Conservation (phyloP, 1,140 invertebrate species). For the Augochlora pura region DNA sequence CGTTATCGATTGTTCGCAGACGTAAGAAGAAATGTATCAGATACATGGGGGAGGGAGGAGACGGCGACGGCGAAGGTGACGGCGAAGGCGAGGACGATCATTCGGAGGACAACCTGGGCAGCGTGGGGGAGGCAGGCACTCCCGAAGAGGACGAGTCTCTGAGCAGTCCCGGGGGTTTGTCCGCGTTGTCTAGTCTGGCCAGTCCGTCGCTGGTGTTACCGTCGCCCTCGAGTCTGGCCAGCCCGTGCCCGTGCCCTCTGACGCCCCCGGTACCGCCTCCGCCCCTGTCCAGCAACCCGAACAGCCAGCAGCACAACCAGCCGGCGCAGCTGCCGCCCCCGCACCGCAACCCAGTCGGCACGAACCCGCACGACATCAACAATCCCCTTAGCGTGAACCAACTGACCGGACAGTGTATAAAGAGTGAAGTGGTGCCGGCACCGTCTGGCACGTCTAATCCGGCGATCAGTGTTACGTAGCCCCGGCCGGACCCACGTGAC, state of each 20-base stretch:
- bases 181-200: constrained; percentile 88
- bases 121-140: constrained; percentile 87
- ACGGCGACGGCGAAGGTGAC: constrained; percentile 85
- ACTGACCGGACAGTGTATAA: constrained; percentile 88
- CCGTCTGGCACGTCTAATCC: constrained; percentile 81
- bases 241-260: constrained; percentile 81
- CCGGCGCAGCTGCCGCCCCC: constrained; percentile 76
- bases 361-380: constrained; percentile 94
- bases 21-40: constrained; percentile 99
- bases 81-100: constrained; percentile 85
- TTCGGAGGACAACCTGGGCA: constrained; percentile 89
- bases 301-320: constrained; percentile 60
- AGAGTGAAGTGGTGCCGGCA: constrained; percentile 77
- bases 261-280: constrained; percentile 79
- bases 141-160: constrained; percentile 87
- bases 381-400: constrained; percentile 94
- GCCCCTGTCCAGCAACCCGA: constrained; percentile 70
- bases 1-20: constrained; percentile 82
- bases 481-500: constrained; percentile 78
- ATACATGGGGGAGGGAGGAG: constrained; percentile 90
- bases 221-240: constrained; percentile 85
- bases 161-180: constrained; percentile 88
- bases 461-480: constrained; percentile 84
- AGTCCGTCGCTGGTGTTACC: constrained; percentile 87
- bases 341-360: constrained; percentile 90